phyloP scores from a whole-genome alignment of 2,113 vertebrate genomes.

The Anolis carolinensis region DNA sequence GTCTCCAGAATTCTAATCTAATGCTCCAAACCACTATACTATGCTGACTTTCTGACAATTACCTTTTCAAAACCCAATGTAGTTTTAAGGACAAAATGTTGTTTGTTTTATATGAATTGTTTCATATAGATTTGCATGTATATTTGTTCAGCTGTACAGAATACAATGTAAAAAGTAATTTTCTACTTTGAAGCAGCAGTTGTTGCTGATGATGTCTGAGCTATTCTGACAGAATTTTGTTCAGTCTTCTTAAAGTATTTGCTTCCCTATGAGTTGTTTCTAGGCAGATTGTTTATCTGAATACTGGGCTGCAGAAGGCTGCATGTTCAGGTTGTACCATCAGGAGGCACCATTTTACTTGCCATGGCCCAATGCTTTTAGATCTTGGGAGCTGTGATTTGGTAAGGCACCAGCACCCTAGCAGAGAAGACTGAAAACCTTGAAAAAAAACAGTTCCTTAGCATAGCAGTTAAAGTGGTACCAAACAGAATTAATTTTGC shows the following conservation, averaged over 20 bases:
- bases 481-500: too few species aligned
- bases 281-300: neutral
- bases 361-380: too few species aligned
- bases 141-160: fast-evolving
- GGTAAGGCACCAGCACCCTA: too few species aligned
- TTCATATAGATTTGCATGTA: neutral
- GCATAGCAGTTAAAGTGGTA: too few species aligned
- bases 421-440: too few species aligned
- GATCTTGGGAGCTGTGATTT: too few species aligned
- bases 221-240: fast-evolving
- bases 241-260: neutral
- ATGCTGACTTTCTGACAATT: too few species aligned
- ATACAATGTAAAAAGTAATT: neutral
- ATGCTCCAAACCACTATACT: too few species aligned
- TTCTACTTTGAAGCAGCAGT: neutral
- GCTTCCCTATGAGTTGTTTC: neutral
- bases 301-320: constrained; percentile 19
- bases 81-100: fast-evolving
- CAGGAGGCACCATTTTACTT: too few species aligned
- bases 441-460: too few species aligned
- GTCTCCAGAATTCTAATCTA: too few species aligned
- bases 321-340: constrained; percentile 8
- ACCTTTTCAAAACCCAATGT: too few species aligned
- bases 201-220: neutral
- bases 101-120: fast-evolving